Evolutionary conservation across 2,888 invertebrate genomes (phyloP), one percentile per base, ranked within the genome.

Genomic region (Nowickia ferox): DNA sequence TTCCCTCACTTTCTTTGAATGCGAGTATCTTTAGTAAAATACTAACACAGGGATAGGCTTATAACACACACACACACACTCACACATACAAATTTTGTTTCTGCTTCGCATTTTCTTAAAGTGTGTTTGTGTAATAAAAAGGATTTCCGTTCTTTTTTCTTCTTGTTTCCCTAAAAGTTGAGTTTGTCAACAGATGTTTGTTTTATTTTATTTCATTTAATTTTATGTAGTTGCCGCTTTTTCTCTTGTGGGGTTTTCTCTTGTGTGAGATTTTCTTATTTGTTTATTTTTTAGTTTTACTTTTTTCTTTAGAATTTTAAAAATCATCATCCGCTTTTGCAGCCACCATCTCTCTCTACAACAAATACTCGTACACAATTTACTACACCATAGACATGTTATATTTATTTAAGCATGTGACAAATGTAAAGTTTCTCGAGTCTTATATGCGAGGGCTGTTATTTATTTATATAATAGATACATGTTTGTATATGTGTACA

Each of bases 181-280:
- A 80, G 76, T 86, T 86, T 86, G 86, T 86, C 83, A 86, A 80
- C 86, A 86, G 83, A 86, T 86, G 86, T 83, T 86, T 83, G 79
- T 65, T 72, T 86, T 76, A 79, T 78, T 68, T 84, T 71, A 77
- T 81, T 75, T 84, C 38, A 75, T 85, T 76, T 75, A 61, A 84
- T 74, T 86, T 79, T 44, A 69, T 74, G 77, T 78, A 63, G 74
- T 69, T 77, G 48, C 48, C 42, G 69, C 19, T 65, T 61, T 57
- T 69, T 63, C 74, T 44, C 68, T 72, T 78, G 51, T 66, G 40
- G 55, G 46, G 40, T 42, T 72, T 78, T 66, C 76, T 75, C 76
- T 75, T 74, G 46, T 69, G 55, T 48, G 44, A 68, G 51, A 55
- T 66, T 75, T 71, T 57, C 57, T 57, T 81, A 69, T 75, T 68